phyloP scores from a whole-genome alignment of 2,113 vertebrate genomes.

The Chaetodon auriga region DNA sequence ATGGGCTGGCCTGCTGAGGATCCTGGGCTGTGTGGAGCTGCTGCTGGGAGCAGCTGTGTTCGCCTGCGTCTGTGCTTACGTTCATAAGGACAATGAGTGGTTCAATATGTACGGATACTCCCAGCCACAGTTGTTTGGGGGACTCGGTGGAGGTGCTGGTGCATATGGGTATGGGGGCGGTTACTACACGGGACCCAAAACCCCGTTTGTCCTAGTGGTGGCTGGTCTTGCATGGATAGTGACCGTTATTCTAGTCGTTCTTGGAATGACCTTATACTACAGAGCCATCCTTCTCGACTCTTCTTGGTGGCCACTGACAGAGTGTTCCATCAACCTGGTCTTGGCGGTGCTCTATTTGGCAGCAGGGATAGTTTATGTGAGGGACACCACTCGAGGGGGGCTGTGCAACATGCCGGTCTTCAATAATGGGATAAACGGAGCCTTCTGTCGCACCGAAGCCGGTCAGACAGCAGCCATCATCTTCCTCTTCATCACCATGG shows the following conservation, averaged over 20 bases:
- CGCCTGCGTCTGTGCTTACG: slow-evolving; percentile 94
- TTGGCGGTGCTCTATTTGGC: slow-evolving; percentile 90
- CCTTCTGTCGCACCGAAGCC: slow-evolving; percentile 92
- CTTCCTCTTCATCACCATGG: slow-evolving; percentile 91
- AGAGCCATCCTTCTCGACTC: slow-evolving; percentile 94
- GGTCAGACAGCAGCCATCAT: slow-evolving; percentile 93
- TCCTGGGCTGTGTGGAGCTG: slow-evolving; percentile 89
- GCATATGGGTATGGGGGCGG: slow-evolving; percentile 81
- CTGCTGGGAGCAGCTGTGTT: slow-evolving; percentile 93
- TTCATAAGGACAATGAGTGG: slow-evolving; percentile 98
- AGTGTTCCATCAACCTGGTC: slow-evolving; percentile 90
- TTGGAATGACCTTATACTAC: slow-evolving; percentile 96
- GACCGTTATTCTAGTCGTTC: slow-evolving; percentile 90
- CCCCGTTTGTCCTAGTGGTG: slow-evolving; percentile 91
- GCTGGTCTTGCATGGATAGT: slow-evolving; percentile 90
- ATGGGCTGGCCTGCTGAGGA: slow-evolving; percentile 93
- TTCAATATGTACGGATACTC: slow-evolving; percentile 93
- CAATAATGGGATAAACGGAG: slow-evolving; percentile 87
- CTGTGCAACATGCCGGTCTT: slow-evolving; percentile 91
- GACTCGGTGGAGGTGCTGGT: slow-evolving; percentile 62
- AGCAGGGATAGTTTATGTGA: slow-evolving; percentile 90
- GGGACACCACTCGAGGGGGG: slow-evolving; percentile 91
- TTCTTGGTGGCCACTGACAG: slow-evolving; percentile 94
- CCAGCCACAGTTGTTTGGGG: slow-evolving; percentile 84
- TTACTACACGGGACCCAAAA: slow-evolving; percentile 91